phyloP scores from a whole-genome alignment of 1,140 invertebrate species.

The Caenorhabditis brenneri region DNA sequence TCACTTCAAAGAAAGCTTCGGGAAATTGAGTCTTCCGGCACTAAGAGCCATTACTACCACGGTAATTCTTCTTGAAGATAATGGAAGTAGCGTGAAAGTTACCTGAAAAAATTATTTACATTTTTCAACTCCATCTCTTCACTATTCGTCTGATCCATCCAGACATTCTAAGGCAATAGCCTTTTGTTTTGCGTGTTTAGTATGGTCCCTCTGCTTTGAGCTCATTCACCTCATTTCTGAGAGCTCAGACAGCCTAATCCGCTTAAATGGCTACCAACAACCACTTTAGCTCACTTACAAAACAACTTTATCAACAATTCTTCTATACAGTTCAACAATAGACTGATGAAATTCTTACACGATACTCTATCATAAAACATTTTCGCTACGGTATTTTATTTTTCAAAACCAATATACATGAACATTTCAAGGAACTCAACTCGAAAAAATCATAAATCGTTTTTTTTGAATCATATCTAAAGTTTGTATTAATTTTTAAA shows the following conservation, averaged over 20 bases:
- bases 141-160: neutral
- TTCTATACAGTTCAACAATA: too few species aligned
- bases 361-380: too few species aligned
- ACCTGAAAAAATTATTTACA: conserved; percentile 40
- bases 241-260: conserved; percentile 3
- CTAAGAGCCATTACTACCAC: conserved; percentile 52
- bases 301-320: too few species aligned
- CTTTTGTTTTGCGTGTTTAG: neutral
- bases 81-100: conserved; percentile 44
- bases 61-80: neutral
- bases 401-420: too few species aligned
- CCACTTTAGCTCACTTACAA: neutral
- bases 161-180: neutral
- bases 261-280: neutral
- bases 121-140: too few species aligned
- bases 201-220: neutral
- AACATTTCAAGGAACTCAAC: too few species aligned
- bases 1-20: conserved; percentile 47
- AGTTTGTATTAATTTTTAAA: too few species aligned
- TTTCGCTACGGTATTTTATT: too few species aligned
- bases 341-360: too few species aligned
- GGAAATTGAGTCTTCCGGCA: conserved; percentile 52
- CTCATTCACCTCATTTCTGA: neutral
- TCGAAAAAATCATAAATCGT: too few species aligned
- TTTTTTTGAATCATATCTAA: too few species aligned